These are phyloP conservation scores for Labia minor DNA, from an alignment of 2,888 invertebrate species.

Conservation along the genomic window DNA sequence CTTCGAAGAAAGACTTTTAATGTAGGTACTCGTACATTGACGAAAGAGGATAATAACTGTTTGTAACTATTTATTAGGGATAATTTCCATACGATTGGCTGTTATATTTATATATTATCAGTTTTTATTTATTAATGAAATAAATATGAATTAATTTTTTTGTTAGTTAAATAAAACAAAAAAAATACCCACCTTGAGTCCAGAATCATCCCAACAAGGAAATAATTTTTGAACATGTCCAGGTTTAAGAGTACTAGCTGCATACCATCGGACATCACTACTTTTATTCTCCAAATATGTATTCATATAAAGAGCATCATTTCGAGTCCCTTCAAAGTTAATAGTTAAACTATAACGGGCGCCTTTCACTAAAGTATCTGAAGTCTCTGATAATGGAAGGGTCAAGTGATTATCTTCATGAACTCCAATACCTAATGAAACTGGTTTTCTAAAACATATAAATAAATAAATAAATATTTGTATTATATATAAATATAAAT, in stretches of 20 bases:
- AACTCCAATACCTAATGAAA: background rate
- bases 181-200: background rate
- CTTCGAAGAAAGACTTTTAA: too few relatives aligned
- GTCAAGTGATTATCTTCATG: background rate
- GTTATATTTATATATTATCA: too few relatives aligned
- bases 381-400: background rate
- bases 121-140: too few relatives aligned
- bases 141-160: too few relatives aligned
- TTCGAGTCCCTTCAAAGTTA: background rate
- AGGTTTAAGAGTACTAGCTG: background rate
- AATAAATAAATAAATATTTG: background rate
- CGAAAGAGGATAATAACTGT: too few relatives aligned
- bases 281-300: background rate
- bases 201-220: background rate
- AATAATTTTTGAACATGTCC: background rate
- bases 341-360: background rate
- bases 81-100: too few relatives aligned
- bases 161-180: too few relatives aligned
- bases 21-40: too few relatives aligned
- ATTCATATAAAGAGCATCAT: background rate
- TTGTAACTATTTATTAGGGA: too few relatives aligned
- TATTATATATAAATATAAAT: background rate
- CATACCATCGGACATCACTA: conserved; percentile 13
- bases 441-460: background rate
- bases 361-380: background rate